phyloP scores from a whole-genome alignment of 1,140 invertebrate genomes.

The Euwallacea fornicatus region DNA sequence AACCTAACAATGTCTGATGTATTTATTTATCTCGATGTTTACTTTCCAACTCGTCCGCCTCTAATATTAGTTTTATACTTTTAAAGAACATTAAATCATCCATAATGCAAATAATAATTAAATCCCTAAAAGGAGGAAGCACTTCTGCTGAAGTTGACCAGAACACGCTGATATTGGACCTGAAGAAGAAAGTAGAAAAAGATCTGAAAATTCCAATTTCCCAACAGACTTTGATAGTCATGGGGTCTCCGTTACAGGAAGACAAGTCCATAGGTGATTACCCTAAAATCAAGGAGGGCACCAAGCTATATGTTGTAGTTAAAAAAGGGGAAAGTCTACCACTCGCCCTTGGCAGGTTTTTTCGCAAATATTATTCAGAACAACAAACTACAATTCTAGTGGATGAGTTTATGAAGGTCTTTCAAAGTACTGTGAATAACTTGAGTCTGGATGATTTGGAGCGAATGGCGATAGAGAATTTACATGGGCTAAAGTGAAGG shows the following conservation, averaged over 20 bases:
- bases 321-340: slow-evolving; percentile 56
- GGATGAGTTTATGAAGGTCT: slow-evolving; percentile 57
- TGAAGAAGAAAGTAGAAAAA: slow-evolving; percentile 57
- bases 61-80: no score
- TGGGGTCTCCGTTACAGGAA: slow-evolving; percentile 56
- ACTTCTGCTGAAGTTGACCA: slow-evolving; percentile 54
- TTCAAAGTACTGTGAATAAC: slow-evolving; percentile 55
- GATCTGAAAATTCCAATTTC: slow-evolving; percentile 54
- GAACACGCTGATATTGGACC: slow-evolving; percentile 54
- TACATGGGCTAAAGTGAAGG: slow-evolving; percentile 4
- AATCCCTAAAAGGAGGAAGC: slow-evolving; percentile 57
- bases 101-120: slow-evolving; percentile 57
- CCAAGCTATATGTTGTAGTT: slow-evolving; percentile 56
- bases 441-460: slow-evolving; percentile 59
- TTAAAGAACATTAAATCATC: no score
- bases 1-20: no score
- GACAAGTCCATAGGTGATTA: slow-evolving; percentile 56
- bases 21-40: no score
- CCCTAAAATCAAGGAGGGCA: slow-evolving; percentile 57
- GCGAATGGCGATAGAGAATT: slow-evolving; percentile 52
- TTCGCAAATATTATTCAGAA: slow-evolving; percentile 56
- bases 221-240: slow-evolving; percentile 56
- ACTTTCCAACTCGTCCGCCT: no score
- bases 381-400: slow-evolving; percentile 54
- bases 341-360: slow-evolving; percentile 52